phyloP scores from a whole-genome alignment of 2,113 vertebrate species.

The Myotis brandtii region DNA sequence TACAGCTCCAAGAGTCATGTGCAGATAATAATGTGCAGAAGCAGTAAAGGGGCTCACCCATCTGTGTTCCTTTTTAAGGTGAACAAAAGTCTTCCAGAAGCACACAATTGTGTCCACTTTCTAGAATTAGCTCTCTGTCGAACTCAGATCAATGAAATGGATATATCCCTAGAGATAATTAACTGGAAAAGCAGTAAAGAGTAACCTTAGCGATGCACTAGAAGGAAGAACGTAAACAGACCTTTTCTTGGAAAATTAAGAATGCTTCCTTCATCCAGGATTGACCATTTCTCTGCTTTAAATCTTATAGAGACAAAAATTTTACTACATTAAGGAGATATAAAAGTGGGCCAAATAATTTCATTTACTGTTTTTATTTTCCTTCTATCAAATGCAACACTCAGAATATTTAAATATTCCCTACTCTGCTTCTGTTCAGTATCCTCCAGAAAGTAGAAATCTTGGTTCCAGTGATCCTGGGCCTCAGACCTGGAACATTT shows the following conservation, averaged over 20 bases:
- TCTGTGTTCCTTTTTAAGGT: background rate
- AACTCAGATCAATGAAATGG: background rate
- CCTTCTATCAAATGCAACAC: background rate
- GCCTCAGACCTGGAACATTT: background rate
- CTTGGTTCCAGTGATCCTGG: background rate
- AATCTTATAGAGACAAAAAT: background rate
- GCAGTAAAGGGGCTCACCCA: background rate
- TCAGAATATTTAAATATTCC: background rate
- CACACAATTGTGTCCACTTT: background rate
- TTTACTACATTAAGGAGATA: background rate
- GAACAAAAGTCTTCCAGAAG: background rate
- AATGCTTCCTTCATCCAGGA: background rate
- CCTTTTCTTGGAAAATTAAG: background rate
- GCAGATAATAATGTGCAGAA: conserved; percentile 1
- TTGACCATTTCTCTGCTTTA: background rate
- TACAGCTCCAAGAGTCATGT: background rate
- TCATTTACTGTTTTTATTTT: background rate
- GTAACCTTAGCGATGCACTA: background rate
- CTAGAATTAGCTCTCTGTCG: background rate
- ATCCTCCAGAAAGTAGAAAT: background rate
- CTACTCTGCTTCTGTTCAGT: background rate
- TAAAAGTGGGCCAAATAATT: background rate
- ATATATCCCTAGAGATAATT: background rate
- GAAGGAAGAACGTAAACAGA: background rate
- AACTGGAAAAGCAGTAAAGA: background rate